Conservation (phyloP, 2,888 invertebrate species). For the Pycnomerus fuliginosus region DNA sequence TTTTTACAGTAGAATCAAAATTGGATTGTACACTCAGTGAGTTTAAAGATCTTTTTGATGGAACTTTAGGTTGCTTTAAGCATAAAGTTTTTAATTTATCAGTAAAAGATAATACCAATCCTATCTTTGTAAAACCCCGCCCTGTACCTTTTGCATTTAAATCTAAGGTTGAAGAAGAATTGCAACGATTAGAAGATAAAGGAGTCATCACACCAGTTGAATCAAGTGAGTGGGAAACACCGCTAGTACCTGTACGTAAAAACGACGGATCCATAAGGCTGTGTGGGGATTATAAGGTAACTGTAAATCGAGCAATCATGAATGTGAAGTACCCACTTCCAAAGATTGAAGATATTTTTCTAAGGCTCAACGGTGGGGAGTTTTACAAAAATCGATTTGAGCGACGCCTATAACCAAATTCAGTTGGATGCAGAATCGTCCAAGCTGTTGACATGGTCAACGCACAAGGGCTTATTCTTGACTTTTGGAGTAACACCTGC, state of each 20-base stretch:
- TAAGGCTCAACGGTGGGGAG: constrained; percentile 25
- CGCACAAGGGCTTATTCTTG: constrained; percentile 43
- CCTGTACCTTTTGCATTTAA: constrained; percentile 34
- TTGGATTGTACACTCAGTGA: background rate
- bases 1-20: background rate
- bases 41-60: constrained; percentile 3
- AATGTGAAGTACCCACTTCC: constrained; percentile 32
- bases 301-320: constrained; percentile 27
- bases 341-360: constrained; percentile 32
- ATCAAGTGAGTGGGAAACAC: constrained; percentile 26
- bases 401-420: constrained; percentile 41
- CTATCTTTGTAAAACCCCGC: constrained; percentile 30
- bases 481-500: constrained; percentile 41
- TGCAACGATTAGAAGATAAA: constrained; percentile 28
- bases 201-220: constrained; percentile 32
- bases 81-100: constrained; percentile 1
- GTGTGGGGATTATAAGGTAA: constrained; percentile 34
- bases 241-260: constrained; percentile 29
- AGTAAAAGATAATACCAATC: constrained; percentile 1
- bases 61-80: constrained; percentile 8
- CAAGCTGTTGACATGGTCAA: constrained; percentile 35
- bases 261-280: constrained; percentile 27
- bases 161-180: constrained; percentile 27
- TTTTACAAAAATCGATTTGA: constrained; percentile 16
- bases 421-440: constrained; percentile 36